phyloP scores from a whole-genome alignment of 2,888 invertebrate species.

The Acleris literana region DNA sequence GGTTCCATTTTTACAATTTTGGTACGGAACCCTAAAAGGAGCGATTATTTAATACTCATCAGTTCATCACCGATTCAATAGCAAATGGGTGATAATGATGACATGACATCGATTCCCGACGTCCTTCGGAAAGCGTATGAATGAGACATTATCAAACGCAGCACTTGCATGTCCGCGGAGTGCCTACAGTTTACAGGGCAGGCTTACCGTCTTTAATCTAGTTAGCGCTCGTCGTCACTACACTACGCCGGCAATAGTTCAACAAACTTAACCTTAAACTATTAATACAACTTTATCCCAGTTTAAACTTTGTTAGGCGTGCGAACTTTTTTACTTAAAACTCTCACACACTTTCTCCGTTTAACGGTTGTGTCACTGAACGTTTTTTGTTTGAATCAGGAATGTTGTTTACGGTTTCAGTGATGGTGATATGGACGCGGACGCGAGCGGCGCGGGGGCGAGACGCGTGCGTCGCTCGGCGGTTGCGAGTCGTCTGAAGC shows the following conservation, averaged over 20 bases:
- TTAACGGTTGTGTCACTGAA: constrained; percentile 29
- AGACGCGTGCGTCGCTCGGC: constrained; percentile 63
- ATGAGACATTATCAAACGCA: constrained; percentile 49
- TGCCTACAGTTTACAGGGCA: constrained; percentile 53
- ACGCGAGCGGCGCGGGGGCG: constrained; percentile 44
- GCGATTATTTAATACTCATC: constrained; percentile 2
- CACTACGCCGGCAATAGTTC: constrained; percentile 67
- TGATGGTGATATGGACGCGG: constrained; percentile 35
- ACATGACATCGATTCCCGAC: constrained; percentile 47
- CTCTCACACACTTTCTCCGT: neutral
- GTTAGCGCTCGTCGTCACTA: constrained; percentile 74
- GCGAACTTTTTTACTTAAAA: neutral
- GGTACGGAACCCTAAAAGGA: too few relatives aligned
- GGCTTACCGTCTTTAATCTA: constrained; percentile 75
- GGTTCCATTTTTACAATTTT: too few relatives aligned
- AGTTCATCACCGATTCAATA: constrained; percentile 5
- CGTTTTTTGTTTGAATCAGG: constrained; percentile 20
- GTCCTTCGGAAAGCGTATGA: constrained; percentile 55
- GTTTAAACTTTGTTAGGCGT: constrained; percentile 8
- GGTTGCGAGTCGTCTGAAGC: constrained; percentile 62
- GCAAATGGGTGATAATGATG: constrained; percentile 49
- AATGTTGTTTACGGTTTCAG: constrained; percentile 45
- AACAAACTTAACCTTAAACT: constrained; percentile 70
- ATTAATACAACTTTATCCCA: constrained; percentile 45
- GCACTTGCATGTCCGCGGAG: constrained; percentile 54